phyloP scores from a whole-genome alignment of 2,113 vertebrate genomes.

The Sphyrna mokarran region DNA sequence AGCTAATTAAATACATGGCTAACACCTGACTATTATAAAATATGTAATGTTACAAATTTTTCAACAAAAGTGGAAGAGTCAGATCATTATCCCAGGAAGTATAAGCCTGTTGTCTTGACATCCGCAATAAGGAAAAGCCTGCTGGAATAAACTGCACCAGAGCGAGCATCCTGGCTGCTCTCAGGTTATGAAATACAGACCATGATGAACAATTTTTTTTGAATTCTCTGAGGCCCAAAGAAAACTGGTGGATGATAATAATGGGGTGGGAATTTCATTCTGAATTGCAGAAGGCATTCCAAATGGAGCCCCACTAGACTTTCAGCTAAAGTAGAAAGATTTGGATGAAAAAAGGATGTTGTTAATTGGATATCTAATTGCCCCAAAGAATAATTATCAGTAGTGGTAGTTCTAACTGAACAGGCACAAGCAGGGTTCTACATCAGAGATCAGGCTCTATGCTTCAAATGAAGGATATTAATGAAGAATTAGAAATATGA shows the following conservation, averaged over 20 bases:
- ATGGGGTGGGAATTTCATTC: neutral
- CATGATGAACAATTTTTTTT: neutral
- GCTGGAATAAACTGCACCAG: conserved; percentile 1
- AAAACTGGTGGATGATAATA: neutral
- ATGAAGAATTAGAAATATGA: neutral
- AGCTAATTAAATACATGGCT: conserved; percentile 4
- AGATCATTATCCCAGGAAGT: neutral
- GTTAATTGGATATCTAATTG: conserved; percentile 18
- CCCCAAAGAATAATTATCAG: neutral
- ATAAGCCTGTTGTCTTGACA: conserved; percentile 16
- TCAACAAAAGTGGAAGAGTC: neutral
- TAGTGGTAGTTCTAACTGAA: neutral
- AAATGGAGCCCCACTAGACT: neutral
- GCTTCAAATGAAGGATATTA: neutral
- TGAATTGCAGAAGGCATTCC: conserved; percentile 4
- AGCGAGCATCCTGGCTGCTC: neutral
- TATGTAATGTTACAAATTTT: conserved; percentile 5
- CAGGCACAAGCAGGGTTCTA: neutral
- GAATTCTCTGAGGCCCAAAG: neutral
- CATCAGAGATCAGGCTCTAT: neutral
- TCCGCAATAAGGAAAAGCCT: neutral
- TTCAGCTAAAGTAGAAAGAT: neutral
- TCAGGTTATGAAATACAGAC: neutral
- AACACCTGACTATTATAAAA: neutral
- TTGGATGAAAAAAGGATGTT: neutral